These are phyloP conservation scores for Montipora capricornis DNA, from an alignment of 64 coral and sea anemone genomes.

Conservation along the genomic window DNA sequence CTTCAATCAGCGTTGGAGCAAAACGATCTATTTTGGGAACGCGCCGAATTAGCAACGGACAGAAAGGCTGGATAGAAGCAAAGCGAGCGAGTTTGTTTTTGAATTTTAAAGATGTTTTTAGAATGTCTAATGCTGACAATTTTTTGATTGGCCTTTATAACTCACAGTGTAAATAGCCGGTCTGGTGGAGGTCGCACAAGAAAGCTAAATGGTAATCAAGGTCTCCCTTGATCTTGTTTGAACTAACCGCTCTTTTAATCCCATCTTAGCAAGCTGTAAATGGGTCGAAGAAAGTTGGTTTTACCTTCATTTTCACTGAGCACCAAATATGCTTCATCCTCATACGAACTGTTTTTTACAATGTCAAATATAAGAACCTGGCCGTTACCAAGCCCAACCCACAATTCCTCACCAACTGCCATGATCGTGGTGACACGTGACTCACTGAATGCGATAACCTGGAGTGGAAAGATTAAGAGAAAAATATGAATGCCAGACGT, in stretches of 20 bases:
- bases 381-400: slow-evolving; percentile 94
- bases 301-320: slow-evolving; percentile 1
- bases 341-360: slow-evolving; percentile 41
- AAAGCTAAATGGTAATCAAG: no score
- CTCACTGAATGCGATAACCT: slow-evolving; percentile 87
- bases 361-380: slow-evolving; percentile 93
- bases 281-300: not conserved
- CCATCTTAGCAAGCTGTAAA: not conserved
- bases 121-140: no score
- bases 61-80: no score
- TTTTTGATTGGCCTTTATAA: no score
- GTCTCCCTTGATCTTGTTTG: no score
- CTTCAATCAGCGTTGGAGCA: no score
- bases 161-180: no score
- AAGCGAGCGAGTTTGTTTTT: no score
- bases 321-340: slow-evolving; percentile 33
- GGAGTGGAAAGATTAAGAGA: not conserved
- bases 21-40: no score
- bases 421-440: slow-evolving; percentile 84
- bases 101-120: no score
- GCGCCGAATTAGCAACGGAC: no score
- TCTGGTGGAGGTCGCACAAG: no score
- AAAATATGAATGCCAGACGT: not conserved
- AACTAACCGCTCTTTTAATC: not conserved
- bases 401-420: slow-evolving; percentile 81